Conservation (phyloP, 2,888 invertebrate genomes). For the Acrobasis repandana region DNA sequence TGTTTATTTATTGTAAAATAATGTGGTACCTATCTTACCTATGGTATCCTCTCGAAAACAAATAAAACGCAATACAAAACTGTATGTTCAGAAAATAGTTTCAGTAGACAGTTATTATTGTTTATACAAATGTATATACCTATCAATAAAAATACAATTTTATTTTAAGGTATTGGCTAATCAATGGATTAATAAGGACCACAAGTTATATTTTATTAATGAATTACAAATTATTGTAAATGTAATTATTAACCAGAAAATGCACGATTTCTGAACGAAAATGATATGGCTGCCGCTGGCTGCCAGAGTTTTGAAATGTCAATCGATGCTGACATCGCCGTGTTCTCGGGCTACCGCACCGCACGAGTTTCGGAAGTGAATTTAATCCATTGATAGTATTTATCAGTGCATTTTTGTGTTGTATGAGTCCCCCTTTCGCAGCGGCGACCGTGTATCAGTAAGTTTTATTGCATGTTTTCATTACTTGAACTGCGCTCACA, state of each 20-base stretch:
- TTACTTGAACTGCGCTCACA: not conserved
- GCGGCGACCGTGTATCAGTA: constrained; percentile 46
- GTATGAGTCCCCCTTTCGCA: constrained; percentile 37
- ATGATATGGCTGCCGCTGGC: constrained; percentile 21
- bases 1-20: no score
- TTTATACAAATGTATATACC: no score
- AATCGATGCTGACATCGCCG: constrained; percentile 39
- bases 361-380: constrained; percentile 36
- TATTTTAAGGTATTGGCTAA: no score
- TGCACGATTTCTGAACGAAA: constrained; percentile 25
- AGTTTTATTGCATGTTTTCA: constrained; percentile 40
- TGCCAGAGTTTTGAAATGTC: constrained; percentile 24
- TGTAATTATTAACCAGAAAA: not conserved
- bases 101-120: no score
- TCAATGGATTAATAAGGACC: no score
- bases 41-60: no score
- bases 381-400: constrained; percentile 42
- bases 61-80: no score
- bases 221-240: no score
- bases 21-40: no score
- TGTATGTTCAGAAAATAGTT: no score
- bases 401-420: constrained; percentile 51
- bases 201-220: no score
- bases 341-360: constrained; percentile 39
- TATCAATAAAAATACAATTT: no score